phyloP scores from a whole-genome alignment of 2,113 vertebrate genomes.

The Nicator chloris region DNA sequence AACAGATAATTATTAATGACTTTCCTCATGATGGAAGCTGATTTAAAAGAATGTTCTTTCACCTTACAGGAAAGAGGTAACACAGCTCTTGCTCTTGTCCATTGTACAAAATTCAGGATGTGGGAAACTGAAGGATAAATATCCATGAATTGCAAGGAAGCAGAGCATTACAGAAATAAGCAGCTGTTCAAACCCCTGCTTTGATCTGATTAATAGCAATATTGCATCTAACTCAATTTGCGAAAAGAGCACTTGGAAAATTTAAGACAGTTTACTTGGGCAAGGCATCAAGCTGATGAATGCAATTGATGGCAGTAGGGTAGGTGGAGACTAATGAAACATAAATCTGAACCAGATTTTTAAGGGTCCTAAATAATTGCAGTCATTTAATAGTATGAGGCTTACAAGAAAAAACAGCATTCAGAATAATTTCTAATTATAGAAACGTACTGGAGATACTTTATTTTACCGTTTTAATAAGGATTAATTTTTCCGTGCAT shows the following conservation, averaged over 20 bases:
- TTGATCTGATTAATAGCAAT: conserved; percentile 68
- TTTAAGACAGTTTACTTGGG: conserved; percentile 63
- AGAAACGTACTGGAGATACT: not conserved
- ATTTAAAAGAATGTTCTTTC: not conserved
- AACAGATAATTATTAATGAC: not conserved
- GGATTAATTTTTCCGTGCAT: conserved; percentile 14
- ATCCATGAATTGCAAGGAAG: not conserved
- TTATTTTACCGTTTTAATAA: conserved; percentile 12
- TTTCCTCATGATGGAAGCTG: not conserved
- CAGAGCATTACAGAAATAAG: not conserved
- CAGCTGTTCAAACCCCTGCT: not conserved
- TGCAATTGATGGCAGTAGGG: conserved; percentile 7
- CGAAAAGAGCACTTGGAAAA: conserved; percentile 67
- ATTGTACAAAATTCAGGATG: not conserved
- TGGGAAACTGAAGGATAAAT: not conserved
- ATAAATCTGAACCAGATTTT: conserved; percentile 44
- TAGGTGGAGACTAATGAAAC: conserved; percentile 40
- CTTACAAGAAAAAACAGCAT: not conserved
- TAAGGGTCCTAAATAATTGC: conserved; percentile 27
- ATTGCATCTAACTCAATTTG: conserved; percentile 68
- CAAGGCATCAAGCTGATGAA: conserved; percentile 68
- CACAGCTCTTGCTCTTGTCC: not conserved
- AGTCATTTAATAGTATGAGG: not conserved
- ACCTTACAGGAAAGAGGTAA: not conserved
- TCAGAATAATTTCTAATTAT: conserved; percentile 56